Evolutionary conservation across 2,797 vertebrate genomes (phyloP).

Genomic region (Sciurus carolinensis): DNA sequence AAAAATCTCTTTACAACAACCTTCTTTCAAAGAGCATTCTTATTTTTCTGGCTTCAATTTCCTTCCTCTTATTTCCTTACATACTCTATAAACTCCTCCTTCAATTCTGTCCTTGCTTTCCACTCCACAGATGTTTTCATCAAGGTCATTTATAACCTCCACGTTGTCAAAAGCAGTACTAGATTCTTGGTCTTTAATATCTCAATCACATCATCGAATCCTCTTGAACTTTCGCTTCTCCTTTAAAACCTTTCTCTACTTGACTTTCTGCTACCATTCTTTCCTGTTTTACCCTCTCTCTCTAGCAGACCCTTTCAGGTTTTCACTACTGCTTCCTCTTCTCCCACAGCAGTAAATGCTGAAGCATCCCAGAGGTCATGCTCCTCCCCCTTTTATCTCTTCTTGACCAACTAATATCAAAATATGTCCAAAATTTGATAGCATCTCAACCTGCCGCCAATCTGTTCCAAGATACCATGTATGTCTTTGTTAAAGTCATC

Average conservation of each 20-base stretch:
- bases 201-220: neutral
- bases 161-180: neutral
- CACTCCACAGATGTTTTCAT: neutral
- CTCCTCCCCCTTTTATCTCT: neutral
- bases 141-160: neutral
- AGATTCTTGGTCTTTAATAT: neutral
- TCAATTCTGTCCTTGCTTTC: neutral
- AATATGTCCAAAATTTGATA: neutral
- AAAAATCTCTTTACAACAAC: neutral
- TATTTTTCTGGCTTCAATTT: neutral
- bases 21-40: neutral
- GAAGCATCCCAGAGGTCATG: neutral
- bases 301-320: neutral
- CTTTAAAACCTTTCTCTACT: neutral
- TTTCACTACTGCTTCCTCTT: neutral
- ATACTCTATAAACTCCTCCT: neutral
- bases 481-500: neutral
- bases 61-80: neutral
- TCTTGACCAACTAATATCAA: neutral
- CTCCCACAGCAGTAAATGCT: neutral
- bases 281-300: neutral
- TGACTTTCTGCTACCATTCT: neutral
- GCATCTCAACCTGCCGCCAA: neutral
- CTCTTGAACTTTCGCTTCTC: neutral
- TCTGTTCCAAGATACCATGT: neutral